phyloP scores from a whole-genome alignment of 2,888 invertebrate species.

The Liopterus haemorrhoidalis region DNA sequence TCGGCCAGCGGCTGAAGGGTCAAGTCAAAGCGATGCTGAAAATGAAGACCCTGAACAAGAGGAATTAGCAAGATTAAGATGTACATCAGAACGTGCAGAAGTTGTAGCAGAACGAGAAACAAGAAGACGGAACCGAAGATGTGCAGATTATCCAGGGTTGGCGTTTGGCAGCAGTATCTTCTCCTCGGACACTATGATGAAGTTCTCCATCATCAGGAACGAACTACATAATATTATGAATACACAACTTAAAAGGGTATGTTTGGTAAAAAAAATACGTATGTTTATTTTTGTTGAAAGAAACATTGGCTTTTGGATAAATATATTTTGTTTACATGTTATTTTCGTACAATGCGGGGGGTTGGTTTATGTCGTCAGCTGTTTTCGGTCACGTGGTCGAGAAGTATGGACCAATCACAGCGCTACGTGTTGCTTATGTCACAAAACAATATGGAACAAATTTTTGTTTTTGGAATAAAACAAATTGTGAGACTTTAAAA shows the following conservation, averaged over 20 bases:
- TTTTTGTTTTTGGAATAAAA: too few relatives aligned
- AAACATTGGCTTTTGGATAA: too few relatives aligned
- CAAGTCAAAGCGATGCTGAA: constrained; percentile 49
- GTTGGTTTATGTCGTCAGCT: constrained; percentile 11
- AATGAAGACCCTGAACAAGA: constrained; percentile 72
- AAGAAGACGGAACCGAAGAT: constrained; percentile 65
- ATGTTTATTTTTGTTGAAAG: too few relatives aligned
- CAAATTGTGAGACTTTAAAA: too few relatives aligned
- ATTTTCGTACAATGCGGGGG: too few relatives aligned
- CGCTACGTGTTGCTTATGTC: too few relatives aligned
- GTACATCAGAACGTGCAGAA: constrained; percentile 84
- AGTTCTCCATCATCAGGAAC: constrained; percentile 93
- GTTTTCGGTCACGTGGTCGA: constrained; percentile 14
- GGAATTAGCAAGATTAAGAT: constrained; percentile 77
- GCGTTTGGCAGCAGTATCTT: constrained; percentile 89
- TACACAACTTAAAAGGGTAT: constrained; percentile 94
- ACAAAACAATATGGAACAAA: too few relatives aligned
- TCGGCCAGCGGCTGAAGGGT: constrained; percentile 46
- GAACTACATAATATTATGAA: constrained; percentile 97
- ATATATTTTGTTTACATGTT: too few relatives aligned
- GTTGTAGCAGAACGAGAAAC: constrained; percentile 80
- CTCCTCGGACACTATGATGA: constrained; percentile 96
- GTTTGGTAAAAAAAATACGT: constrained; percentile 45
- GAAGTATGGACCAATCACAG: too few relatives aligned
- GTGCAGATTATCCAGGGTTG: constrained; percentile 87